Conservation (phyloP, 2,113 vertebrate genomes). For the Rhipidura dahli region DNA sequence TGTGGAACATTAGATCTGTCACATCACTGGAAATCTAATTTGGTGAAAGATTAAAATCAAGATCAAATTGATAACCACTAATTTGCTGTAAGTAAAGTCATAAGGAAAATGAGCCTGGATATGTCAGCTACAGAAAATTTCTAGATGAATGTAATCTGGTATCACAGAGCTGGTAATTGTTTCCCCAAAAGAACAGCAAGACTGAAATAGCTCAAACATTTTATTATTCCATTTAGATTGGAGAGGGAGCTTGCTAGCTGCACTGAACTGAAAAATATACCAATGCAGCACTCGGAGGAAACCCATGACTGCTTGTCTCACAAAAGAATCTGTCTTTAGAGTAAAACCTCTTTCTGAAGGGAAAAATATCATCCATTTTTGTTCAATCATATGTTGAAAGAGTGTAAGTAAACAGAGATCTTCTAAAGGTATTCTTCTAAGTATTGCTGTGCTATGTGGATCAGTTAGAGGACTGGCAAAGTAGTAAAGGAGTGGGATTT, state of each 20-base stretch:
- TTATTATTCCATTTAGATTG: slow-evolving; percentile 54
- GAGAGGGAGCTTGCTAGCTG: neutral
- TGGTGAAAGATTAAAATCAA: slow-evolving; percentile 48
- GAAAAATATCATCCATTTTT: neutral
- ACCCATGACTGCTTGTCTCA: neutral
- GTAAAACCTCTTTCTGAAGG: neutral
- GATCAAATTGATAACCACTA: slow-evolving; percentile 48
- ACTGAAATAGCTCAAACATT: slow-evolving; percentile 51
- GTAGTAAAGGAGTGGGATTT: neutral
- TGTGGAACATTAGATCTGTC: slow-evolving; percentile 2
- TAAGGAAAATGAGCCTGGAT: slow-evolving; percentile 44
- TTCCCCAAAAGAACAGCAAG: slow-evolving; percentile 46
- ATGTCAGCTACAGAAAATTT: slow-evolving; percentile 45
- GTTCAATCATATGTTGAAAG: slow-evolving; percentile 16
- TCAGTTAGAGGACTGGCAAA: neutral
- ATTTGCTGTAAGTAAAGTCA: slow-evolving; percentile 41
- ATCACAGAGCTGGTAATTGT: slow-evolving; percentile 48
- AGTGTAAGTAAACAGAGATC: slow-evolving; percentile 17
- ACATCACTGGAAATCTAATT: slow-evolving; percentile 35
- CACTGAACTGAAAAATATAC: slow-evolving; percentile 18
- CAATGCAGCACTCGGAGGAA: neutral
- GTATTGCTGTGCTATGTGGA: neutral
- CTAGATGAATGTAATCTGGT: slow-evolving; percentile 21
- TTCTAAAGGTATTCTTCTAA: slow-evolving; percentile 37
- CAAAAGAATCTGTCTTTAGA: neutral